These are phyloP conservation scores for Bovichtus variegatus DNA, from an alignment of 2,797 vertebrate species.

Conservation along the genomic window DNA sequence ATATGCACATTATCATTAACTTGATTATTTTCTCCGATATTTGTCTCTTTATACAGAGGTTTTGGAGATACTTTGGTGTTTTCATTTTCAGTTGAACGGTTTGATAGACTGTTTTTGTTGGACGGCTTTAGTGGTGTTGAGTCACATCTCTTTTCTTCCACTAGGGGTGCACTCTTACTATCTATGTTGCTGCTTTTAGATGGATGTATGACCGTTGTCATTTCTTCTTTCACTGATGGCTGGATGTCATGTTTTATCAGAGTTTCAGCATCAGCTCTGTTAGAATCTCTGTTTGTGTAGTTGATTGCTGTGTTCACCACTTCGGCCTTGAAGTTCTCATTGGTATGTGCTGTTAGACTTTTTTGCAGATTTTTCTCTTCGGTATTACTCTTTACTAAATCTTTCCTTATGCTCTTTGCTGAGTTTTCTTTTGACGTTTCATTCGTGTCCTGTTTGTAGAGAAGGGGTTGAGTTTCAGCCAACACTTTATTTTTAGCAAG, in stretches of 20 bases:
- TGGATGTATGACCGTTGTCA: conserved; percentile 24
- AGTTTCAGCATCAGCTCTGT: conserved; percentile 16
- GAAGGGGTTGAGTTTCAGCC: conserved; percentile 62
- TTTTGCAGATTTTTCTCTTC: conserved; percentile 24
- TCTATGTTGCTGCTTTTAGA: conserved; percentile 23
- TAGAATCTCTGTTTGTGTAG: neutral
- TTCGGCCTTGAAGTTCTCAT: conserved; percentile 14
- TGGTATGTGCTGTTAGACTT: conserved; percentile 16
- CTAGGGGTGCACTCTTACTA: conserved; percentile 9
- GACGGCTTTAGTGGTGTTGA: conserved; percentile 7
- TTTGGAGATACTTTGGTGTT: conserved; percentile 10
- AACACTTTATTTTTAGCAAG: conserved; percentile 68
- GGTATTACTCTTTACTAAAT: conserved; percentile 18
- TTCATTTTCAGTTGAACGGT: conserved; percentile 24
- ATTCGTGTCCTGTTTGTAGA: conserved; percentile 54
- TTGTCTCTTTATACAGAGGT: conserved; percentile 20
- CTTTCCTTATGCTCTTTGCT: conserved; percentile 20
- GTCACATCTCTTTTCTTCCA: conserved; percentile 40
- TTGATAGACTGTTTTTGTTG: conserved; percentile 21
- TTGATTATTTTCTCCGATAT: conserved; percentile 25
- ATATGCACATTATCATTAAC: conserved; percentile 58
- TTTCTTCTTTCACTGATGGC: conserved; percentile 37
- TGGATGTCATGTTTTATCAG: conserved; percentile 23
- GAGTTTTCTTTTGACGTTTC: conserved; percentile 31
- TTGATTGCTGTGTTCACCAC: conserved; percentile 7